Evolutionary conservation across 2,888 invertebrate genomes (phyloP), one percentile per base, ranked within the genome.

Genomic region (Troides oblongomaculatus): DNA sequence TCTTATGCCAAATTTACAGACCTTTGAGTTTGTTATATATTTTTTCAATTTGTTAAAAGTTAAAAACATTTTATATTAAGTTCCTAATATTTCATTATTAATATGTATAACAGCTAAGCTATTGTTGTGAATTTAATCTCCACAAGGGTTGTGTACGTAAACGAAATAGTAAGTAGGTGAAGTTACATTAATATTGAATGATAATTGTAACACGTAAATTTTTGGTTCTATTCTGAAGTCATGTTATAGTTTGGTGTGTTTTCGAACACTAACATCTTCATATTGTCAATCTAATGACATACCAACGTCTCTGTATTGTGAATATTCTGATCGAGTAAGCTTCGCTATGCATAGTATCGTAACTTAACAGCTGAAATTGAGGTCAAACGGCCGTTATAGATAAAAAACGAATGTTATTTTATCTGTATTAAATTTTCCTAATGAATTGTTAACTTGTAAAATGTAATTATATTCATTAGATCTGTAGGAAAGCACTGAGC

Each of bases 401-500:
- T 46, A 46, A 46, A 46, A 12, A 46, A 46, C 46, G 46, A 46
- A 46, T 12, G 46, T 46, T 46, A 36, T 62, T 23, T 56, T 39
- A 57, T 39, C 2, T 39, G n/a, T 60, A 53, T 60, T 5, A 5
- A 30, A 25, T 50, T 50, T 17, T 58, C 68, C 53, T 64, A 56
- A 58, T 14, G n/a, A 18, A 6, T 53, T 66, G 73, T 71, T 68
- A 74, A 61, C 65, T 71, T 72, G 58, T 60, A 46, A 68, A 59
- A 61, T 71, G 25, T 68, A 61, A 43, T 59, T 63, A 69, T 64
- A 74, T n/a, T 30, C 72, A 76, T 64, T 58, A 64, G 57, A 43
- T 39, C 43, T 39, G 58, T 68, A 68, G 63, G 50, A 63, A 74
- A 76, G 84, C 84, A 84, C 85, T 72, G 76, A 78, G 78, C 85